Base-by-base conservation (phyloP, 2,797 vertebrate genomes). In the Cetoscarus ocellatus region DNA sequence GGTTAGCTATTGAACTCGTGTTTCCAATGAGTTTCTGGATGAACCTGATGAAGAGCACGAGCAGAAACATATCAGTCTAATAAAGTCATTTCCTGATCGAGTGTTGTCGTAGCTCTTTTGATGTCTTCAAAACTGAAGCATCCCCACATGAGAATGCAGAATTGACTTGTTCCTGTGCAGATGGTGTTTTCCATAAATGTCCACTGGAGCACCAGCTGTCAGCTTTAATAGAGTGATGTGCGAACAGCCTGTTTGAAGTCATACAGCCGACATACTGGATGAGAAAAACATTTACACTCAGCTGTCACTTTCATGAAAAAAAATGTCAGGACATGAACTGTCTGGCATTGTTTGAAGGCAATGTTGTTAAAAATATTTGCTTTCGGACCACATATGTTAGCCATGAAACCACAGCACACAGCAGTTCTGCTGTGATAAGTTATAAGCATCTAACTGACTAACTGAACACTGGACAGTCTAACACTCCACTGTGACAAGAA, bases 351-450 rank as follows among this genome's bases (percentile, higher is more conserved):
- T 40, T 83, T 54, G 48, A 53, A 18, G 11, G 42, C 13, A 8
- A 47, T 10, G 43, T 56, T 73, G 13, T 73, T 55, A 1, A 36
- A 71, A 71, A 69, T 35, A 11, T 70, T 79, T 77, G 51, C 56
- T 11, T 13, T 56, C 19, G 68, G 50, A 45, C 15, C 17, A 17
- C 65, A 50, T 51, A 9, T 27, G 27, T 15, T 48, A 18, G 10
- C 10, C 54, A 38, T 61, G 45, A 67, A 72, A 60, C 77, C 80
- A 74, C 71, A 82, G 17, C 18, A 19, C 17, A 57, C 78, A 83
- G 74, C 68, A 83, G 79, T 82, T 80, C 65, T 67, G 56, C 52
- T 18, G 2, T 79, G 86, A 90, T 86, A 87, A 91, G 75, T 78
- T 49, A 7, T 9, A 63, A 70, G 64, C 59, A 51, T 75, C 54